These are phyloP conservation scores for Spheniscus humboldti DNA, from an alignment of 2,797 vertebrate genomes.

Conservation along the genomic window DNA sequence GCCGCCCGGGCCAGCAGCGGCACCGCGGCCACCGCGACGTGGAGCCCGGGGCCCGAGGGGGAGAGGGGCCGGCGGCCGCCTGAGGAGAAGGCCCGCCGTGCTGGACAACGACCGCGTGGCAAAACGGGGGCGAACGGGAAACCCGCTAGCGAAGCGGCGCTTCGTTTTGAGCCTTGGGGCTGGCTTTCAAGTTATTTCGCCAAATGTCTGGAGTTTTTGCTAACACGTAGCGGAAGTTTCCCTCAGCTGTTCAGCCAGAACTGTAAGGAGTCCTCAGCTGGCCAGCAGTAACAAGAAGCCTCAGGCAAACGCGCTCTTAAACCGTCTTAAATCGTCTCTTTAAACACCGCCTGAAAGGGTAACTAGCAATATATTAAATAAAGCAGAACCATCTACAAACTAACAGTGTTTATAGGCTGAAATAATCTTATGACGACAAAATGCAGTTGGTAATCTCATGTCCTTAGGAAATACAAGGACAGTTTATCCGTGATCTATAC, in stretches of 20 bases:
- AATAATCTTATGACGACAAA: background rate
- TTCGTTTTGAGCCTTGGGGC: accelerated
- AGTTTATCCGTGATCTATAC: background rate
- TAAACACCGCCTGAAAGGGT: background rate
- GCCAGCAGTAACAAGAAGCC: background rate
- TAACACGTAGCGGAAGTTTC: accelerated
- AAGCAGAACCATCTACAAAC: background rate
- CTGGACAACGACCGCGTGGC: background rate
- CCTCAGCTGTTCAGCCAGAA: background rate
- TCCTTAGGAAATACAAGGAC: accelerated
- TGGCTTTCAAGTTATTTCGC: accelerated
- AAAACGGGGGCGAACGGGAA: accelerated
- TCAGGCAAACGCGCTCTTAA: background rate
- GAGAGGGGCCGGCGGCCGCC: background rate
- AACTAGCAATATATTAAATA: accelerated
- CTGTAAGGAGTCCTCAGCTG: background rate
- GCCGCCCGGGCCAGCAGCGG: too few species aligned
- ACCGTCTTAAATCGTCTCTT: background rate
- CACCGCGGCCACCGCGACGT: background rate
- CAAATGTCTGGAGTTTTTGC: background rate
- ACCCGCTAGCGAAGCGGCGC: accelerated
- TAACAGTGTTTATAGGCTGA: too few species aligned
- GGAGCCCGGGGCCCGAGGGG: too few species aligned
- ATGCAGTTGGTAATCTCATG: accelerated
- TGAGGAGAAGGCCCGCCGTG: background rate